These are phyloP conservation scores for Drosophila lutescens DNA, from an alignment of 2,888 invertebrate genomes.

Conservation along the genomic window DNA sequence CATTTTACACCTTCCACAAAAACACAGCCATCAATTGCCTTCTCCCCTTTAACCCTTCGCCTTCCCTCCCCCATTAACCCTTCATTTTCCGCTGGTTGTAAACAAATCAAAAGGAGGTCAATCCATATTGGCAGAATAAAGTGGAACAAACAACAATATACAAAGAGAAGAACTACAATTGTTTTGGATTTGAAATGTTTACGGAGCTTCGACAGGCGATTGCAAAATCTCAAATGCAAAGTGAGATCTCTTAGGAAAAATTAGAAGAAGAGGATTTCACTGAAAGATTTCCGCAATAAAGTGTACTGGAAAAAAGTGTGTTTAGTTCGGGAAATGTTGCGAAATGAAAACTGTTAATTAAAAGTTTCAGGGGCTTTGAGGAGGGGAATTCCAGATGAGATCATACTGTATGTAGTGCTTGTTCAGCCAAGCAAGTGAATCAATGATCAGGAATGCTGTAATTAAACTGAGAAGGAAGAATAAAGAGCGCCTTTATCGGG, in stretches of 20 bases:
- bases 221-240: conserved; percentile 59
- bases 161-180: not conserved
- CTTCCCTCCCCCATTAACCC: conserved; percentile 11
- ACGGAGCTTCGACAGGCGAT: conserved; percentile 48
- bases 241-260: conserved; percentile 2
- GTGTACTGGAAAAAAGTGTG: conserved; percentile 1
- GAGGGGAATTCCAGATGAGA: conserved; percentile 12
- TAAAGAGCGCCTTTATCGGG: not conserved
- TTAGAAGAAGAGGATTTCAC: not conserved
- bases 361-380: not conserved
- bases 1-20: conserved; percentile 72
- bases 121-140: conserved; percentile 60
- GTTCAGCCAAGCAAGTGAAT: conserved; percentile 34
- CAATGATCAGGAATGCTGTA: conserved; percentile 18
- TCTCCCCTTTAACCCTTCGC: conserved; percentile 4
- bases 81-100: conserved; percentile 45
- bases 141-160: conserved; percentile 23
- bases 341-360: conserved; percentile 36
- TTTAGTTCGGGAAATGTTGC: conserved; percentile 12
- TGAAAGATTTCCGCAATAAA: conserved; percentile 2
- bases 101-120: conserved; percentile 75
- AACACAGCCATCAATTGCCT: conserved; percentile 35
- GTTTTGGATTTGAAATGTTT: conserved; percentile 24
- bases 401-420: conserved; percentile 9
- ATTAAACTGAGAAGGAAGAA: conserved; percentile 11